Conservation (phyloP, 1,140 invertebrate species). For the Sminthurides bifidus region DNA sequence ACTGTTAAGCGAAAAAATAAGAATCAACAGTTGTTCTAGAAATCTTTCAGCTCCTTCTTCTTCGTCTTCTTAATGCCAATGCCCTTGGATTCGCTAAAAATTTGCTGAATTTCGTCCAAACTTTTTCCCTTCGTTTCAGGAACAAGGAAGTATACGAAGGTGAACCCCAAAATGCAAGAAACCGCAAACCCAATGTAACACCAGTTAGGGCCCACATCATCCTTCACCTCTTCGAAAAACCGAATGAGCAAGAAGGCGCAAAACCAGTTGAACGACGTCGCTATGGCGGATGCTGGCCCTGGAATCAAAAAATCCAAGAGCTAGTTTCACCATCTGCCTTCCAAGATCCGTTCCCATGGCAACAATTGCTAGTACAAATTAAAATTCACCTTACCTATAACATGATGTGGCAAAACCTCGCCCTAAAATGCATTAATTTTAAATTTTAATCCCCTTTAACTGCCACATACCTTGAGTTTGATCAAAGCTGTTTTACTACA, state of each 20-base stretch:
- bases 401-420: constrained; percentile 18
- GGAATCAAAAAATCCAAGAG: background rate
- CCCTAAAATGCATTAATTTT: no score
- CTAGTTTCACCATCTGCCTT: background rate
- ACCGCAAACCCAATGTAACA: constrained; percentile 67
- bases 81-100: no score
- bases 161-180: constrained; percentile 50
- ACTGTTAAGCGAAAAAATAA: background rate
- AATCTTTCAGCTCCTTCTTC: background rate
- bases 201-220: constrained; percentile 30
- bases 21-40: constrained; percentile 1
- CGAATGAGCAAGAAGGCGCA: constrained; percentile 45
- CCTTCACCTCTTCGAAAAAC: constrained; percentile 37
- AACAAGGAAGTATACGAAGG: constrained; percentile 53
- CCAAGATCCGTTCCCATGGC: background rate
- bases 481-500: no score
- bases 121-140: constrained; percentile 73
- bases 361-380: background rate
- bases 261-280: constrained; percentile 43
- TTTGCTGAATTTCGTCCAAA: constrained; percentile 57
- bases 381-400: constrained; percentile 13
- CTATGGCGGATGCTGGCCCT: constrained; percentile 40
- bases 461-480: no score
- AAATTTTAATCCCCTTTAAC: no score
- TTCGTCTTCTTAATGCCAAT: no score